phyloP scores from a whole-genome alignment of 2,797 vertebrate genomes.

The Pelodytes ibericus region DNA sequence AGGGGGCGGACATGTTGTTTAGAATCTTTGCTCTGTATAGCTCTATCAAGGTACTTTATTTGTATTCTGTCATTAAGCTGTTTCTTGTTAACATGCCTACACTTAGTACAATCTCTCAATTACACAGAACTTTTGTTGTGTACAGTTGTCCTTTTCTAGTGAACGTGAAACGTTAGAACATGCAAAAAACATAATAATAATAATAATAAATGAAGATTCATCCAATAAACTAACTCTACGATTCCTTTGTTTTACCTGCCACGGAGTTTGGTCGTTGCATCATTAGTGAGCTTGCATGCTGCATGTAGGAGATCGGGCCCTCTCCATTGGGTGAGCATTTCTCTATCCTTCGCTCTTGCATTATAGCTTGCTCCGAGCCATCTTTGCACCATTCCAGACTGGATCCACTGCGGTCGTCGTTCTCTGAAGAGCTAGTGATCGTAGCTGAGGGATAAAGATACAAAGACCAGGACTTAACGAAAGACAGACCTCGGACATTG shows the following conservation, averaged over 20 bases:
- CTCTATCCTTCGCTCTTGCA: slow-evolving; percentile 82
- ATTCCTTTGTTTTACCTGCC: slow-evolving; percentile 83
- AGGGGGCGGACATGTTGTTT: too few species aligned
- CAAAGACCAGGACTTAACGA: neutral
- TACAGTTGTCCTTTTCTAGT: too few species aligned
- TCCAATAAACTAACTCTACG: too few species aligned
- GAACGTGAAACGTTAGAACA: too few species aligned
- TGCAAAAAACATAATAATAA: too few species aligned
- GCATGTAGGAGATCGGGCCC: slow-evolving; percentile 80
- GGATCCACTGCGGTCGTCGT: slow-evolving; percentile 96
- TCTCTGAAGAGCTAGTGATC: slow-evolving; percentile 97
- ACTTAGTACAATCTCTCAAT: too few species aligned
- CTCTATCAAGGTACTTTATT: too few species aligned
- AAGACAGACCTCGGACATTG: neutral
- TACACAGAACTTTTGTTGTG: too few species aligned
- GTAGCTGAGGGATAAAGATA: slow-evolving; percentile 79
- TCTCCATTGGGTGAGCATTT: slow-evolving; percentile 85
- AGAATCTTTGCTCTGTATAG: too few species aligned
- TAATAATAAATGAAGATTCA: too few species aligned
- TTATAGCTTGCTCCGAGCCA: slow-evolving; percentile 85
- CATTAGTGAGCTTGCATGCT: slow-evolving; percentile 83
- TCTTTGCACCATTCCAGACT: slow-evolving; percentile 98
- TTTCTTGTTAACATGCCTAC: too few species aligned
- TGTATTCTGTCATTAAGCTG: too few species aligned
- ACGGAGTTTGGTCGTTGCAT: slow-evolving; percentile 98